Percentiles rank a stretch among this genome's conserved stretches.
Conservation (phyloP, 2,113 vertebrate species). For the Heterotilapia buettikoferi region DNA sequence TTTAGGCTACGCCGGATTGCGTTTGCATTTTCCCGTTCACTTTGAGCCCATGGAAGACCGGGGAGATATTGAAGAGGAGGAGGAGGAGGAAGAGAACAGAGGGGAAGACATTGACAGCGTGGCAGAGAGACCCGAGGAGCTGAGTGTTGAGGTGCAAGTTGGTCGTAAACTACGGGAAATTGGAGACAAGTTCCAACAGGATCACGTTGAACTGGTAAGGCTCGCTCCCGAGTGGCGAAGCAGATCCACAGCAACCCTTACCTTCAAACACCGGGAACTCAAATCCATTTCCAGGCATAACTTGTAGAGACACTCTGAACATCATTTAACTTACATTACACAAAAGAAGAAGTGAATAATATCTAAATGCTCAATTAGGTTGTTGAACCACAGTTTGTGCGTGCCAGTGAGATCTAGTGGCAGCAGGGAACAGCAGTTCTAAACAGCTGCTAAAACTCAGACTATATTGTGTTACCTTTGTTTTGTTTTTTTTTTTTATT, state of each 20-base stretch:
- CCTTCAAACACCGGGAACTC: background rate
- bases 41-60: slow-evolving; percentile 64
- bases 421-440: background rate
- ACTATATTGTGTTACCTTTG: background rate
- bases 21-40: slow-evolving; percentile 53
- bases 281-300: background rate
- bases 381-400: background rate
- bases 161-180: slow-evolving; percentile 71
- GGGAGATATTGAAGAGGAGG: slow-evolving; percentile 40
- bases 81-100: slow-evolving; percentile 39
- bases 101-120: slow-evolving; percentile 39
- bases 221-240: background rate
- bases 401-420: background rate
- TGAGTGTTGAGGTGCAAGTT: slow-evolving; percentile 62
- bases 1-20: slow-evolving; percentile 59
- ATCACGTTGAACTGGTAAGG: slow-evolving; percentile 67
- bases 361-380: background rate
- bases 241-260: background rate
- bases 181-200: slow-evolving; percentile 71
- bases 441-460: background rate
- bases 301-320: background rate
- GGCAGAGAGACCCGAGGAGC: slow-evolving; percentile 44
- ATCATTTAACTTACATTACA: background rate
- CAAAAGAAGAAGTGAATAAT: background rate
- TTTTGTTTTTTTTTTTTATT: background rate